These are phyloP conservation scores for Phalera bucephala DNA, from an alignment of 2,888 invertebrate species.

Conservation along the genomic window DNA sequence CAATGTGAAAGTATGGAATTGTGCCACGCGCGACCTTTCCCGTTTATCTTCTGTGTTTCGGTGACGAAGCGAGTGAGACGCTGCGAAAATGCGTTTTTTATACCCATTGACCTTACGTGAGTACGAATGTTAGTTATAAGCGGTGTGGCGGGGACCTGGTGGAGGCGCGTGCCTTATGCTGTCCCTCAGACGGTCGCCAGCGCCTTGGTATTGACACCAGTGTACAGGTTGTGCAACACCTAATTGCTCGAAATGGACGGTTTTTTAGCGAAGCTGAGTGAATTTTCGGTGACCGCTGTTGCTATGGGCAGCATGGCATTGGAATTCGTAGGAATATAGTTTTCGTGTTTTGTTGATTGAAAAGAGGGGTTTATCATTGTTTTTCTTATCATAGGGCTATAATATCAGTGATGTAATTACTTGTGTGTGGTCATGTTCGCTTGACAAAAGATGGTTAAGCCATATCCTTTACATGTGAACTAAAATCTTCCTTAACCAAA, in stretches of 20 bases:
- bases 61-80: constrained; percentile 39
- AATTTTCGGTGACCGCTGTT: background rate
- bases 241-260: background rate
- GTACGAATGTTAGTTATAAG: constrained; percentile 46
- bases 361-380: background rate
- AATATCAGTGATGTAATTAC: no score
- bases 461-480: no score
- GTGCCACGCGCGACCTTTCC: constrained; percentile 80
- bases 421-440: no score
- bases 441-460: no score
- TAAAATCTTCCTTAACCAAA: no score
- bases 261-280: background rate
- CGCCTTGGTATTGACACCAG: constrained; percentile 20
- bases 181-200: constrained; percentile 21
- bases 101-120: constrained; percentile 58
- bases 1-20: constrained; percentile 81
- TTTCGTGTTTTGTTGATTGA: background rate
- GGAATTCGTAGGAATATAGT: background rate
- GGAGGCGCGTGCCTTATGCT: constrained; percentile 47
- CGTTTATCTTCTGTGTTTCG: constrained; percentile 55
- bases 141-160: constrained; percentile 51
- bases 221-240: constrained; percentile 1
- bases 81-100: constrained; percentile 56
- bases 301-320: background rate
- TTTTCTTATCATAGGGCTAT: background rate